These are phyloP conservation scores for Mesocricetus auratus DNA, from an alignment of 2,113 vertebrate species.

Conservation along the genomic window DNA sequence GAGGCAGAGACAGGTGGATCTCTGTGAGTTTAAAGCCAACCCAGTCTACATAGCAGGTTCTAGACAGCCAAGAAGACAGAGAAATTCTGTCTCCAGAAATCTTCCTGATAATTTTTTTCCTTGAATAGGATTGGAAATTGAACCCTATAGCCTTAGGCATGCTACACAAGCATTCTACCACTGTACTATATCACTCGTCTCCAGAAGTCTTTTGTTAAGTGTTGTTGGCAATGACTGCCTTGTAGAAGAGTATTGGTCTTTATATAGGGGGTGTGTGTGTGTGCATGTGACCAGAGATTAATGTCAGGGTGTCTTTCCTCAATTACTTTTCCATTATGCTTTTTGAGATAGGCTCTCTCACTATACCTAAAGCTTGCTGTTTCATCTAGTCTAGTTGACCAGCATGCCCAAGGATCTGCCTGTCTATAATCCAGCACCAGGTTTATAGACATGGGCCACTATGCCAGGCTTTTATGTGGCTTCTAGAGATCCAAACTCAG, in stretches of 20 bases:
- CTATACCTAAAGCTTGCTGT: not conserved
- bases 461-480: not conserved
- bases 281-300: not conserved
- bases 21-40: not conserved
- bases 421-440: not conserved
- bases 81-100: not conserved
- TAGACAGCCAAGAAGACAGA: no score
- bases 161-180: not conserved
- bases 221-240: slow-evolving; percentile 3
- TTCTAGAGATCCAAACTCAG: not conserved
- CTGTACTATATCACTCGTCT: not conserved
- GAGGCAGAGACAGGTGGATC: not conserved
- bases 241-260: not conserved
- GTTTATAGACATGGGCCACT: not conserved
- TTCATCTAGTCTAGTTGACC: not conserved
- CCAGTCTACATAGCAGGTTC: no score
- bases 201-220: not conserved
- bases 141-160: not conserved
- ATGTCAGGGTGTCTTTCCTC: not conserved
- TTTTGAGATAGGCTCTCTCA: not conserved
- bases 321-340: not conserved
- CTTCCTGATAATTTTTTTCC: not conserved
- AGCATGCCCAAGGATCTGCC: not conserved
- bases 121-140: not conserved
- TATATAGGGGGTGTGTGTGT: not conserved